These are phyloP conservation scores for Dolichopus griseipennis DNA, from an alignment of 2,888 invertebrate species.

Conservation along the genomic window DNA sequence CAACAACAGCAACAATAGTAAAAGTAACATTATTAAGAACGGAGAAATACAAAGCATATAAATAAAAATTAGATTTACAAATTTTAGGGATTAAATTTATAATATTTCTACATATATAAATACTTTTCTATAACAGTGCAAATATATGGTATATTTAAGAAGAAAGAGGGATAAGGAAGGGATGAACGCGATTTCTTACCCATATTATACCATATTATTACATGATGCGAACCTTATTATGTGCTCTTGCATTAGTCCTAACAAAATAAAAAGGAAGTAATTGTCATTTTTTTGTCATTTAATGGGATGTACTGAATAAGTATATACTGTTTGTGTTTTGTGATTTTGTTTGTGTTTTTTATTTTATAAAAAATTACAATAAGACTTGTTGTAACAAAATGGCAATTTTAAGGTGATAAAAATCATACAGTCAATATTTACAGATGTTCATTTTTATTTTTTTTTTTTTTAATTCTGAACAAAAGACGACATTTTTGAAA, in stretches of 20 bases:
- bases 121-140: no score
- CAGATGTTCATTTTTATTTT: not conserved
- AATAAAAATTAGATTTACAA: not conserved
- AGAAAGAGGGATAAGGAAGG: no score
- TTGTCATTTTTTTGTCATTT: no score
- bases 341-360: not conserved
- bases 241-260: not conserved
- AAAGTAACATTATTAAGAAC: no score
- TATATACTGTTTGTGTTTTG: no score
- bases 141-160: no score
- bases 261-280: not conserved
- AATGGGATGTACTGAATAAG: not conserved
- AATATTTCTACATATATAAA: not conserved
- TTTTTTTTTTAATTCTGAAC: not conserved
- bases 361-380: not conserved
- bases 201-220: no score
- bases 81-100: not conserved
- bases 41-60: not conserved
- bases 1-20: no score
- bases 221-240: no score
- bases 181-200: not conserved
- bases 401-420: slow-evolving; percentile 3
- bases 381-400: not conserved
- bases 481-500: no score
- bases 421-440: slow-evolving; percentile 1